A percentile compares a stretch with the other conserved stretches of the same genome.
These are phyloP conservation scores for Eupeodes corollae DNA, from an alignment of 1,140 invertebrate species.

Conservation along the genomic window DNA sequence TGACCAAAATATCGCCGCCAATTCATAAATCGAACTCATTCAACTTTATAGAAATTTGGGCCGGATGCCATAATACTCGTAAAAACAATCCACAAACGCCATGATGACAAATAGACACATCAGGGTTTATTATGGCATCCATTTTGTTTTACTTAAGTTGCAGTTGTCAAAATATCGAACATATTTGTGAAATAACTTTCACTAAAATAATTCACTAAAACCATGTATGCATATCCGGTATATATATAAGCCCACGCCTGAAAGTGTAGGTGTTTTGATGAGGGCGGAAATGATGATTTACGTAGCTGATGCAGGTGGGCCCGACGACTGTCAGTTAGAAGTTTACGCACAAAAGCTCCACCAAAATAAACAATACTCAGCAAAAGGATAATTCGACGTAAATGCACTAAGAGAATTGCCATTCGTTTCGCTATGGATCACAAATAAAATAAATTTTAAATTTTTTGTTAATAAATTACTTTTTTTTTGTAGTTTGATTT, in stretches of 20 bases:
- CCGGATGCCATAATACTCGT: too few species aligned
- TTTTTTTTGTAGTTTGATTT: conserved; percentile 7
- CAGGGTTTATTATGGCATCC: too few species aligned
- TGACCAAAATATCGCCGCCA: too few species aligned
- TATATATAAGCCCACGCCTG: conserved; percentile 37
- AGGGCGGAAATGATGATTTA: conserved; percentile 2
- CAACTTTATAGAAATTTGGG: too few species aligned
- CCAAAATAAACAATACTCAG: conserved; percentile 30
- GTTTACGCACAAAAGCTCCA: conserved; percentile 20
- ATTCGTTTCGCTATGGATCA: conserved; percentile 12
- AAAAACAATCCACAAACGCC: too few species aligned
- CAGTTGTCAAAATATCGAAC: conserved; percentile 14
- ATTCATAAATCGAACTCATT: too few species aligned
- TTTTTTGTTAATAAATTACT: conserved; percentile 11
- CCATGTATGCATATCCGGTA: conserved; percentile 21
- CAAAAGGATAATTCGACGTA: conserved; percentile 28
- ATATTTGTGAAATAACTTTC: conserved; percentile 24
- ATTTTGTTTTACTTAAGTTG: too few species aligned
- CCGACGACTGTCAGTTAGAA: conserved; percentile 22
- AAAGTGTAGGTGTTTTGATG: conserved; percentile 24
- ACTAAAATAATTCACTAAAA: conserved; percentile 26
- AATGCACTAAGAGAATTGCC: conserved; percentile 26
- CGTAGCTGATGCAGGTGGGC: conserved; percentile 16
- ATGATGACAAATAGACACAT: too few species aligned
- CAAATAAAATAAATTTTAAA: conserved; percentile 6